Evolutionary conservation across 2,888 invertebrate genomes (phyloP).

Genomic region (Zootermopsis nevadensis): DNA sequence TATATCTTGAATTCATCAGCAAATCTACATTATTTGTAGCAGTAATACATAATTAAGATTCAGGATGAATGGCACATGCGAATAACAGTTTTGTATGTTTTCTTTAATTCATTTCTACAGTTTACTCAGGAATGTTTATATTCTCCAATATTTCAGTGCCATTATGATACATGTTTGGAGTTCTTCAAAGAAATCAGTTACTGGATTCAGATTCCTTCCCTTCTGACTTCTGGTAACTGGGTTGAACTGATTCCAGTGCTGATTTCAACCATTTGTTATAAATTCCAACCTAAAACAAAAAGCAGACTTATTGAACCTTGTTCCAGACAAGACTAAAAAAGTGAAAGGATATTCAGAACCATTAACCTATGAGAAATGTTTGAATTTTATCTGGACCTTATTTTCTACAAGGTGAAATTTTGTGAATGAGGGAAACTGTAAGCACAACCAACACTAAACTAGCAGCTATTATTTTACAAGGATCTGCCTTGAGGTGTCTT

Average conservation of each 20-base stretch:
- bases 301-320: background rate
- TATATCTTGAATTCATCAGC: too few species aligned
- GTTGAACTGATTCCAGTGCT: conserved; percentile 53
- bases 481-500: background rate
- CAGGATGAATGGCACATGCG: too few species aligned
- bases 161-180: too few species aligned
- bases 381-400: background rate
- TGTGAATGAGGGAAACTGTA: too few species aligned
- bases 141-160: too few species aligned
- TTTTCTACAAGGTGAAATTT: background rate
- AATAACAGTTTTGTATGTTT: too few species aligned
- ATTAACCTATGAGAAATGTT: background rate
- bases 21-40: too few species aligned
- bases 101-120: too few species aligned
- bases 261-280: conserved; percentile 59
- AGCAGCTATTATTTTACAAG: background rate
- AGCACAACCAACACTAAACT: background rate
- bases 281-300: conserved; percentile 53
- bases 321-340: background rate
- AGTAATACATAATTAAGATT: too few species aligned
- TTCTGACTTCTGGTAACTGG: background rate
- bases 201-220: background rate
- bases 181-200: too few species aligned
- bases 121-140: too few species aligned
- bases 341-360: background rate